phyloP scores from a whole-genome alignment of 2,888 invertebrate genomes.

The Formica aserva region DNA sequence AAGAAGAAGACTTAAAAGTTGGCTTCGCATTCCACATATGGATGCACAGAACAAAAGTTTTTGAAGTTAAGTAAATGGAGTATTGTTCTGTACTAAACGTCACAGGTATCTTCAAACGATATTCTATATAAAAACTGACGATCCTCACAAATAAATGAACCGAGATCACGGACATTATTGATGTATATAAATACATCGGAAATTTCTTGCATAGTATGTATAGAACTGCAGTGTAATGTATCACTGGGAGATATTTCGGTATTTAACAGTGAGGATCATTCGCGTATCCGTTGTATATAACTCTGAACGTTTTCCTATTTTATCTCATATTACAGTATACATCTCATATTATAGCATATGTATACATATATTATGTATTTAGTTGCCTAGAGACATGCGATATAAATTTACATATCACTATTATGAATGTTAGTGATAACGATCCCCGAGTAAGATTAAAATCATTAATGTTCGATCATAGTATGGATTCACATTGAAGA shows the following conservation, averaged over 20 bases:
- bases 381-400: constrained; percentile 31
- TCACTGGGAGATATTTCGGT: constrained; percentile 1
- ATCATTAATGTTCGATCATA: not conserved
- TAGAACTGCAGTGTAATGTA: not conserved
- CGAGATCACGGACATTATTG: not conserved
- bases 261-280: constrained; percentile 16
- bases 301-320: constrained; percentile 33
- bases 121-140: not conserved
- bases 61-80: not conserved
- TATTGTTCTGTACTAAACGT: constrained; percentile 13
- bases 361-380: constrained; percentile 33
- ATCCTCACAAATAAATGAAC: constrained; percentile 5
- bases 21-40: constrained; percentile 5
- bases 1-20: constrained; percentile 34
- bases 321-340: constrained; percentile 21
- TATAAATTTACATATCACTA: constrained; percentile 25
- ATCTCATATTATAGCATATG: not conserved
- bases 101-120: not conserved
- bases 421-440: constrained; percentile 23
- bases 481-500: constrained; percentile 5
- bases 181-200: not conserved
- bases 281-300: constrained; percentile 15
- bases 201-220: not conserved
- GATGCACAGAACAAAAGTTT: constrained; percentile 18
- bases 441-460: not conserved